Evolutionary conservation across 2,888 invertebrate genomes (phyloP), one percentile per base, ranked within the genome.

Genomic region (Automeris io): DNA sequence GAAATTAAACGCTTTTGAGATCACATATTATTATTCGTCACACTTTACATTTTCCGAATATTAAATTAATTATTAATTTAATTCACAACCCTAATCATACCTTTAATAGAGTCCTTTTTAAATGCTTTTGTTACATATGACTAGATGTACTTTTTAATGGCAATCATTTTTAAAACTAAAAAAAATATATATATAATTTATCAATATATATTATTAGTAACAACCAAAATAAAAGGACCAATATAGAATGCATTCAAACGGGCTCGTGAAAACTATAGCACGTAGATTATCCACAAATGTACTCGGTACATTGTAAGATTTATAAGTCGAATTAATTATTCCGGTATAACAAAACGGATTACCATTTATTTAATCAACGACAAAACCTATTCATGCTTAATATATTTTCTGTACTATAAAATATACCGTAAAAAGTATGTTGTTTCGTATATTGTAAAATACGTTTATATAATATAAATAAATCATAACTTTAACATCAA

Each of bases 51-150:
- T 63, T 65, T 70, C 54, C 62, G 66, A 70, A 70, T 51, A 58
- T 71, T 68, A 72, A 61, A 25, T 11, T 33, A 65, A 75, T 60
- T 75, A 79, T 79, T 77, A 81, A 78, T 77, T 70, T 77, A 69
- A 70, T 69, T 85, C 85, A 85, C 83, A 85, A 85, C 85, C 83
- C 83, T 83, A 79, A 78, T 77, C 76, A 68, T 73, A 69, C 63
- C 57, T 59, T 63, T 57, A 54, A 59, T 53, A 56, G 57, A 62
- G 61, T 64, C 63, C 61, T 60, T 59, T 61, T 57, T 72, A 73
- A 76, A 76, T 74, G 70, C 68, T 69, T 67, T 54, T 62, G 65
- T 71, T 71, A 71, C 65, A 69, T 68, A 74, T 80, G 79, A 79
- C 79, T 79, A 79, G 79, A 79, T 61, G 62, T 61, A 61, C 61